Conservation (phyloP, 2,888 invertebrate genomes). For the Tipula unca region DNA sequence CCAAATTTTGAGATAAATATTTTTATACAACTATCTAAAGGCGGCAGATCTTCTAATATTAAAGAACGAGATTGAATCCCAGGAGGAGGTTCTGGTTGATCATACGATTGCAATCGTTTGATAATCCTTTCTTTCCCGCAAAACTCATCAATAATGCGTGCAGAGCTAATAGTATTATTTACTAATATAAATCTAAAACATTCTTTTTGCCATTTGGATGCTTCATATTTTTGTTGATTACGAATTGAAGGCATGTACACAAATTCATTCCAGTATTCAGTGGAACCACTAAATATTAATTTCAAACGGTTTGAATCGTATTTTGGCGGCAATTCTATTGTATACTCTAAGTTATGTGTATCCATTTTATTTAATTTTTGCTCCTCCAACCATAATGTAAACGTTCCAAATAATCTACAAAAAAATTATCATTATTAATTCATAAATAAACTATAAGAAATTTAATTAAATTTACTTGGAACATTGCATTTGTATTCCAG, state of each 20-base stretch:
- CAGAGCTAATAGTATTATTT: constrained; percentile 30
- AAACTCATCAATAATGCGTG: constrained; percentile 9
- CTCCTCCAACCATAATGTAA: constrained; percentile 70
- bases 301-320: constrained; percentile 58
- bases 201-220: constrained; percentile 48
- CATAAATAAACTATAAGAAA: neutral
- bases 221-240: constrained; percentile 44
- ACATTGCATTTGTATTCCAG: constrained; percentile 38
- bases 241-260: constrained; percentile 51
- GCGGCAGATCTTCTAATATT: neutral
- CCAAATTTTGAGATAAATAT: constrained; percentile 33
- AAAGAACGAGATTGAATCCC: neutral
- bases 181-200: constrained; percentile 41
- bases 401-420: constrained; percentile 52
- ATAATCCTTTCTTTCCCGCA: constrained; percentile 50
- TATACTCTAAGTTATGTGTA: constrained; percentile 46
- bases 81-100: constrained; percentile 47
- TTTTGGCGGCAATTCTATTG: constrained; percentile 58
- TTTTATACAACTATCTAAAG: neutral
- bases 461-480: constrained; percentile 31
- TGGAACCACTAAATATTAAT: constrained; percentile 51
- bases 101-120: constrained; percentile 53
- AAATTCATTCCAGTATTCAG: constrained; percentile 59
- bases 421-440: constrained; percentile 20
- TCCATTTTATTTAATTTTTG: constrained; percentile 56